A percentile compares a stretch with the other conserved stretches of the same genome.
Conservation (phyloP, 2,797 vertebrate genomes). For the Silurus lanzhouensis region DNA sequence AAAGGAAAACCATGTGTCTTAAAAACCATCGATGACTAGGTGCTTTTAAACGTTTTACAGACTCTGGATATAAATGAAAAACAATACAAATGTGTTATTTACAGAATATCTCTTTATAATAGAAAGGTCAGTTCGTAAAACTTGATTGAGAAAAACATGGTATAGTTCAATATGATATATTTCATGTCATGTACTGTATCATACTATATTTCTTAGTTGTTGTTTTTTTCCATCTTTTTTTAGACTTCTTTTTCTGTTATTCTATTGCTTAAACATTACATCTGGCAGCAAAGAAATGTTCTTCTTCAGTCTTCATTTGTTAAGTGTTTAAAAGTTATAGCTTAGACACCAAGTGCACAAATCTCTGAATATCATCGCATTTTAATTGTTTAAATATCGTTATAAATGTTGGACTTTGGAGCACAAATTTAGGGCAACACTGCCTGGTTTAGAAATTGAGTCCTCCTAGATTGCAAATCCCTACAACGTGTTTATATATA, state of each 20-base stretch:
- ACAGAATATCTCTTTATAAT: neutral
- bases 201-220: neutral
- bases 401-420: neutral
- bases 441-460: too few relatives aligned
- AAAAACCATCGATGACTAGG: too few relatives aligned
- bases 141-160: too few relatives aligned
- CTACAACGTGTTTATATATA: too few relatives aligned
- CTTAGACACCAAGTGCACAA: neutral
- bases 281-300: neutral
- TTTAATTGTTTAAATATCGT: neutral
- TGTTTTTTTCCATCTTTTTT: neutral
- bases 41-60: too few relatives aligned
- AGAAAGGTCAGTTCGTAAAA: too few relatives aligned
- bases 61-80: too few relatives aligned
- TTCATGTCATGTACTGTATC: too few relatives aligned
- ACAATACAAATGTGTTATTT: too few relatives aligned
- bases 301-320: neutral
- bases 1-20: too few relatives aligned
- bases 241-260: neutral
- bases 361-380: neutral
- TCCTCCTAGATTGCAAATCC: too few relatives aligned
- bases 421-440: neutral
- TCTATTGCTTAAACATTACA: neutral
- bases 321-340: neutral
- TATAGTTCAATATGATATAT: too few relatives aligned